phyloP scores from a whole-genome alignment of 2,113 vertebrate species.

The Ivindomyrus marchei region DNA sequence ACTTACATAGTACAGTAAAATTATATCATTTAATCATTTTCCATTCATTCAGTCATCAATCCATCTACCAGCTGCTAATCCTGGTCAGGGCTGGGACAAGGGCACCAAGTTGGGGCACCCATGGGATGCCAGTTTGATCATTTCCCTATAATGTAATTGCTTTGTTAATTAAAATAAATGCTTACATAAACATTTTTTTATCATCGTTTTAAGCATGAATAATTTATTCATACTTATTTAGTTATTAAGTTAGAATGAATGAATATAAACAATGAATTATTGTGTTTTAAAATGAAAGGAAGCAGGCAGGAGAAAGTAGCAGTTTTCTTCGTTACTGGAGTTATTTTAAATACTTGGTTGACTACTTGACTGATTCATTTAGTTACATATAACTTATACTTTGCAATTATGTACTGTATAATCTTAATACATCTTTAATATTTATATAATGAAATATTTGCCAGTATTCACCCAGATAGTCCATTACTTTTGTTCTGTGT shows the following conservation, averaged over 20 bases:
- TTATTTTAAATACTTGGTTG: not conserved
- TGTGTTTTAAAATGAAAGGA: not conserved
- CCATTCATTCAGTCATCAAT: not conserved
- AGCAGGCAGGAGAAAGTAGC: not conserved
- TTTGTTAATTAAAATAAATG: not conserved
- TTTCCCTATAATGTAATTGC: not conserved
- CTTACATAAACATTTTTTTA: not conserved
- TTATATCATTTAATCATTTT: not conserved
- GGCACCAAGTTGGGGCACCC: not conserved
- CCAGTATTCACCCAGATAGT: not conserved
- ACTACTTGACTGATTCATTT: not conserved
- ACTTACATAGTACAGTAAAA: not conserved
- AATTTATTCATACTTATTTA: too few relatives aligned
- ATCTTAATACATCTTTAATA: not conserved
- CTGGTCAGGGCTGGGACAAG: too few relatives aligned
- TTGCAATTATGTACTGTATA: not conserved
- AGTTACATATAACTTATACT: not conserved
- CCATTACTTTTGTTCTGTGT: not conserved
- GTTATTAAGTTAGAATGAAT: not conserved
- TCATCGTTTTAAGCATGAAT: not conserved
- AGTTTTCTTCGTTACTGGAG: not conserved
- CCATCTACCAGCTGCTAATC: not conserved
- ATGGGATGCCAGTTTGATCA: not conserved
- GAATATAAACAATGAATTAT: not conserved
- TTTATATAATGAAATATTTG: not conserved